Evolutionary conservation across 2,113 vertebrate genomes (phyloP), one percentile per base, ranked within the genome.

Genomic region (Cairina moschata): DNA sequence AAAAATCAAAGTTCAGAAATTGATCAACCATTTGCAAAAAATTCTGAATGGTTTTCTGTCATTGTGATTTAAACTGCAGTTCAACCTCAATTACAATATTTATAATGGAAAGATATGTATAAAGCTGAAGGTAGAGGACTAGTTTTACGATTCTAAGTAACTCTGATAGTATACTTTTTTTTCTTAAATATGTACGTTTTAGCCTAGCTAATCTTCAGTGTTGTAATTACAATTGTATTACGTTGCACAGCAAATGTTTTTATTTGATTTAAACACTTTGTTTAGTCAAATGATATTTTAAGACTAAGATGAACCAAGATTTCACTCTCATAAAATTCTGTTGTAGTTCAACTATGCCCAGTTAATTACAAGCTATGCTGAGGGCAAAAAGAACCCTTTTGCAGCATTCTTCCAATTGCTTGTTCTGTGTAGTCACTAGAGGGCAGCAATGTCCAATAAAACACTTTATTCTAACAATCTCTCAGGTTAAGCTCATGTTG

Each of bases 391-490:
- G 40, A 38, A 68, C 15, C 2, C 6, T 54, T 72, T 55, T 10
- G 8, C 28, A 34, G 18, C 3, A 5, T 34, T 16, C 4, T 52
- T 50, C 28, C 29, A 34, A 0, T 5, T 58, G 6, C 31, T 23
- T 48, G 11, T 50, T 23, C 44, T 12, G 0, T 5, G 1, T 0
- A 1, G 48, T 66, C 98, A 94, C 96, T 96, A 97, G 98, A 96
- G 97, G 98, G 97, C 98, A 98, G 94, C 97, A 97, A 83, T 89
- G 81, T 69, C 89, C 78, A 91, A 71, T 73, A 40, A 31, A 97
- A 97, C 18, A 31, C 31, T 87, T 50, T 87, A 18, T 32, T 77
- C 44, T 31, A n/a, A 50, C n/a, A 40, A n/a, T 63, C 36, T 38
- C 11, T 50, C 28, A 17, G 78, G 60, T 80, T 87, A 73, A 78